Evolutionary conservation across 2,113 vertebrate genomes (phyloP), one percentile per base, ranked within the genome.

Genomic region (Solea solea): DNA sequence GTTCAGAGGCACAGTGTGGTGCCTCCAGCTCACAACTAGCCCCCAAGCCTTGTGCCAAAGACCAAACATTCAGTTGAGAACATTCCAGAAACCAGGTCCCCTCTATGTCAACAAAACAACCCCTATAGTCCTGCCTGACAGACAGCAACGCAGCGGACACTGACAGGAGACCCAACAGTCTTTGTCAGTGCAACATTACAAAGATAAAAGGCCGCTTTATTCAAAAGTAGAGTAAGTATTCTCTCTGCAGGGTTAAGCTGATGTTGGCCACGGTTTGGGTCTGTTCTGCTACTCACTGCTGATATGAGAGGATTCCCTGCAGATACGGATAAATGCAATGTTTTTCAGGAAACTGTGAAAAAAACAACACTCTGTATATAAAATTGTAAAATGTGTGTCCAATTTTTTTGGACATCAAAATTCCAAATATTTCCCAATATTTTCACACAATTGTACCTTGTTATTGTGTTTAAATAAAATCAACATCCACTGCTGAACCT

Each of bases 1-100:
- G 96, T 97, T 98, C 95, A 96, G 91, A 89, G 84, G 90, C 96
- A 95, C 96, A 97, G 96, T 94, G 91, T 96, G 95, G 93, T 93
- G 94, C 93, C 95, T 91, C 86, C 86, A 85, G 56, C 80, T 82
- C 88, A 83, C 93, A 76, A 74, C 58, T 67, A 76, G 93, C 92
- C 87, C 69, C 91, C 84, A 11, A 73, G 63, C 78, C 72, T 80
- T 82, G 85, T 84, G 91, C 91, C 70, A 86, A 91, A 94, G 82
- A 94, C 93, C 92, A 95, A 96, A 94, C 95, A 94, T 90, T 93
- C 92, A 92, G 93, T 86, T 83, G 45, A 90, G 92, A 76, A 72
- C 95, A 97, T 97, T 97, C 94, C 93, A 86, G 71, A 86, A 78
- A 77, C 51, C 66, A 68, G 84, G 68, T 80, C 83, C 58, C 81